These are phyloP conservation scores for Cryptocheilus praepositus DNA, from an alignment of 2,888 invertebrate genomes.

Conservation along the genomic window DNA sequence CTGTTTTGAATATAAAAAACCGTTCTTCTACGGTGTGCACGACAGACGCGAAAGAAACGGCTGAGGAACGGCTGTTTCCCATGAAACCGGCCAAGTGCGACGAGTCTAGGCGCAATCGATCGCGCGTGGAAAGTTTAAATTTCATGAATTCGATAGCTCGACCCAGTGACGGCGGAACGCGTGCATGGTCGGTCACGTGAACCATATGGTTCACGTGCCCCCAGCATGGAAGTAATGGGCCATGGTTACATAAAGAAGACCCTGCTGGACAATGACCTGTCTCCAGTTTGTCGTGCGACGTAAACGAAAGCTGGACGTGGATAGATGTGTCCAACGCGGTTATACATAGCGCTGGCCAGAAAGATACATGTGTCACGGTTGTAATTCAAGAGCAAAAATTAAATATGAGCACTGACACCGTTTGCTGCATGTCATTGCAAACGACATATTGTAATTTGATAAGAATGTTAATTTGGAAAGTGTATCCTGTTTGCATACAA, in stretches of 20 bases:
- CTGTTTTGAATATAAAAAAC: constrained; percentile 23
- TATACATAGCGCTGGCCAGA: no score
- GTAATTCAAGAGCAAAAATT: no score
- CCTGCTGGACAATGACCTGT: constrained; percentile 36
- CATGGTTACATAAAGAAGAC: constrained; percentile 57
- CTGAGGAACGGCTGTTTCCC: constrained; percentile 42
- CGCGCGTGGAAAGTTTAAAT: constrained; percentile 62
- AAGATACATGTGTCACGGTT: no score
- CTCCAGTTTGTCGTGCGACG: no score
- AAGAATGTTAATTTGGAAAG: no score
- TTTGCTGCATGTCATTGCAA: no score
- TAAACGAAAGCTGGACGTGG: no score
- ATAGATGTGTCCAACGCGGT: no score
- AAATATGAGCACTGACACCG: no score
- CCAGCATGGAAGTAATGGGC: constrained; percentile 67
- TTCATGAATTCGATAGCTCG: constrained; percentile 66
- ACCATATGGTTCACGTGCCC: constrained; percentile 67
- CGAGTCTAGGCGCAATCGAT: constrained; percentile 42
- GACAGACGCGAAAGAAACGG: background rate
- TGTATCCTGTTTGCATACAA: no score
- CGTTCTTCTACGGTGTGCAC: background rate
- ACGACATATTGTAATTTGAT: no score
- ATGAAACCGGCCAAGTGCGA: constrained; percentile 57
- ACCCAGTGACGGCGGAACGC: constrained; percentile 43
- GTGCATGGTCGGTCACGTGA: constrained; percentile 47